phyloP scores from a whole-genome alignment of 1,140 invertebrate genomes.

The Drosophila saltans region DNA sequence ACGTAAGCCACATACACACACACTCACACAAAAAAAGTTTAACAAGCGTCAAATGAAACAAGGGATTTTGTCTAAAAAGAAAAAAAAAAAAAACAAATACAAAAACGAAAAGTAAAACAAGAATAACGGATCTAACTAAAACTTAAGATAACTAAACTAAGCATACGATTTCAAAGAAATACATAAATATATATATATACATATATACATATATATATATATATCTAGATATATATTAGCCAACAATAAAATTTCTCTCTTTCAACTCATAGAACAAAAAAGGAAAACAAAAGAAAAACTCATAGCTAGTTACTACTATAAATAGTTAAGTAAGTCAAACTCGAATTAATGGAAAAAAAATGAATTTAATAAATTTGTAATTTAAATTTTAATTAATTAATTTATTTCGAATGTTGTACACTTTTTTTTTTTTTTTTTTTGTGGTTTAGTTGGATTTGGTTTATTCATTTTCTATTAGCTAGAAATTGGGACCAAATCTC shows the following conservation, averaged over 20 bases:
- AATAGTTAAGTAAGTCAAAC: constrained; percentile 1
- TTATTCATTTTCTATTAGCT: background rate
- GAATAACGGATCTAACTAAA: constrained; percentile 45
- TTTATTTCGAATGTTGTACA: background rate
- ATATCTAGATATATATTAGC: constrained; percentile 11
- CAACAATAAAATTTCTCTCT: constrained; percentile 14
- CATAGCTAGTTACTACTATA: constrained; percentile 9
- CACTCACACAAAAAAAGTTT: constrained; percentile 69
- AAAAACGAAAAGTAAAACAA: constrained; percentile 19
- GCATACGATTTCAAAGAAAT: constrained; percentile 57
- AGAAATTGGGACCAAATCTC: constrained; percentile 7
- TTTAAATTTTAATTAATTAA: constrained; percentile 1
- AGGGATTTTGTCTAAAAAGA: constrained; percentile 79
- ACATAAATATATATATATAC: constrained; percentile 24
- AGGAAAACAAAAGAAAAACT: constrained; percentile 1
- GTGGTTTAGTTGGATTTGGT: background rate
- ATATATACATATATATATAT: constrained; percentile 20
- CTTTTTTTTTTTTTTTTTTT: background rate
- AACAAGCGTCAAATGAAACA: constrained; percentile 83
- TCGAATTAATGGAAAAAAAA: background rate
- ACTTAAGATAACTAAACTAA: constrained; percentile 43
- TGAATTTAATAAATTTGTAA: constrained; percentile 9
- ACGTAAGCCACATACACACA: constrained; percentile 8
- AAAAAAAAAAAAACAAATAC: constrained; percentile 47
- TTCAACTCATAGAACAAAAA: constrained; percentile 21